These are phyloP conservation scores for Microctonus brassicae DNA, from an alignment of 2,888 invertebrate genomes.

Conservation along the genomic window DNA sequence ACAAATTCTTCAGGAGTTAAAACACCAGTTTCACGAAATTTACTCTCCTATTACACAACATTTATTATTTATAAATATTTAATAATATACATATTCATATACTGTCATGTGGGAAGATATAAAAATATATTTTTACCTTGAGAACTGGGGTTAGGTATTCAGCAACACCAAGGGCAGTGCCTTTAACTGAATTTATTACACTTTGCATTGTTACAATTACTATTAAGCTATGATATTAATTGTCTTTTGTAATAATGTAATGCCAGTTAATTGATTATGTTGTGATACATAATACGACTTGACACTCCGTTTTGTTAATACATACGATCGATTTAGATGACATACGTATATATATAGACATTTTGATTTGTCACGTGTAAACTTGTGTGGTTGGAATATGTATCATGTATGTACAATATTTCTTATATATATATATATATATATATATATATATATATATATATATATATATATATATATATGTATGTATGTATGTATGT, in stretches of 20 bases:
- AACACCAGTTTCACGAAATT: conserved; percentile 97
- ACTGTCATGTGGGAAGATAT: not conserved
- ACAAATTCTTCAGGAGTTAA: conserved; percentile 99
- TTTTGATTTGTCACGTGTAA: not conserved
- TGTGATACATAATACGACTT: conserved; percentile 9
- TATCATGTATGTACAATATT: too few species aligned
- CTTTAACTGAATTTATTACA: conserved; percentile 95
- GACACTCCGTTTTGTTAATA: not conserved
- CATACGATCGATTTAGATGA: conserved; percentile 1
- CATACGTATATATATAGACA: not conserved
- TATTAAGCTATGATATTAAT: conserved; percentile 1
- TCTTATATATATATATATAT: too few species aligned
- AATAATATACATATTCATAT: conserved; percentile 12
- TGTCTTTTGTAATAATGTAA: not conserved
- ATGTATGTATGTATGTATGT: too few species aligned
- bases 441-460: too few species aligned
- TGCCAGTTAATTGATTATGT: not conserved
- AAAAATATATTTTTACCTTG: conserved; percentile 76
- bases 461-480: too few species aligned
- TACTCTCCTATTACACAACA: conserved; percentile 85
- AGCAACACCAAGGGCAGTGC: conserved; percentile 94
- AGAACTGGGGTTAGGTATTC: conserved; percentile 96
- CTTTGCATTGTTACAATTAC: conserved; percentile 82
- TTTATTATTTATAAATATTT: not conserved
- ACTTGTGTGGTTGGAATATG: not conserved